Conservation (phyloP, 1,140 invertebrate genomes). For the Drosophila santomea region DNA sequence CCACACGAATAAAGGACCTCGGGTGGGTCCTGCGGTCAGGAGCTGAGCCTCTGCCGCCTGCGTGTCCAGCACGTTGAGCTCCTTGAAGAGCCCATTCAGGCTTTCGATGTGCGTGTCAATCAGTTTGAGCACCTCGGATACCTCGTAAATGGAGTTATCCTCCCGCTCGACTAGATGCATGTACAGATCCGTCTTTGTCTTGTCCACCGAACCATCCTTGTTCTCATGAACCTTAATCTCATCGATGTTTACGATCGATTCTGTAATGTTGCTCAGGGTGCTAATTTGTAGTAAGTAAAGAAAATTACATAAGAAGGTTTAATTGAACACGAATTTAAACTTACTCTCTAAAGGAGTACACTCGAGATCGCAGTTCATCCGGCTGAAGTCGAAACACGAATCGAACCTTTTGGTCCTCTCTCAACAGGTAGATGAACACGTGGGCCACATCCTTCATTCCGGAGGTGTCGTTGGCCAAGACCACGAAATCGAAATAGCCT, state of each 20-base stretch:
- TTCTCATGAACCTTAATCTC: slow-evolving; percentile 97
- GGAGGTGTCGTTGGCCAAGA: slow-evolving; percentile 93
- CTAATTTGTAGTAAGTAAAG: slow-evolving; percentile 82
- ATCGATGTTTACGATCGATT: slow-evolving; percentile 96
- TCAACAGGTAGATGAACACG: slow-evolving; percentile 95
- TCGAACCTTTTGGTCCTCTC: slow-evolving; percentile 96
- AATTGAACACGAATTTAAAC: slow-evolving; percentile 48
- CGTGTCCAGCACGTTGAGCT: slow-evolving; percentile 95
- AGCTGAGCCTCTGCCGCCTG: slow-evolving; percentile 90
- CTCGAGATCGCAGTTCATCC: slow-evolving; percentile 91
- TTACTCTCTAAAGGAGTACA: slow-evolving; percentile 92
- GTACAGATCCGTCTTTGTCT: slow-evolving; percentile 97
- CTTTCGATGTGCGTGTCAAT: slow-evolving; percentile 97
- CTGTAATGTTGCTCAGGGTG: slow-evolving; percentile 92
- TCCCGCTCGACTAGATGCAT: slow-evolving; percentile 95
- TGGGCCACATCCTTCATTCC: slow-evolving; percentile 91
- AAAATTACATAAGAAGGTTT: background rate
- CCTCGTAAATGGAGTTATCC: slow-evolving; percentile 96
- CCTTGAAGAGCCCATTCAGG: slow-evolving; percentile 95
- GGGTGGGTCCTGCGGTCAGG: slow-evolving; percentile 85
- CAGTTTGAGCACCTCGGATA: slow-evolving; percentile 91
- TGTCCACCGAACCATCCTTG: slow-evolving; percentile 95
- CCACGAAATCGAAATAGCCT: slow-evolving; percentile 97
- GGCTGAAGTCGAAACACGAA: slow-evolving; percentile 96
- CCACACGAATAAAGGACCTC: slow-evolving; percentile 89